Percentiles rank a stretch among this genome's conserved stretches.
These are phyloP conservation scores for Pangasius sanitwongsei DNA, from an alignment of 2,797 vertebrate species.

Conservation along the genomic window DNA sequence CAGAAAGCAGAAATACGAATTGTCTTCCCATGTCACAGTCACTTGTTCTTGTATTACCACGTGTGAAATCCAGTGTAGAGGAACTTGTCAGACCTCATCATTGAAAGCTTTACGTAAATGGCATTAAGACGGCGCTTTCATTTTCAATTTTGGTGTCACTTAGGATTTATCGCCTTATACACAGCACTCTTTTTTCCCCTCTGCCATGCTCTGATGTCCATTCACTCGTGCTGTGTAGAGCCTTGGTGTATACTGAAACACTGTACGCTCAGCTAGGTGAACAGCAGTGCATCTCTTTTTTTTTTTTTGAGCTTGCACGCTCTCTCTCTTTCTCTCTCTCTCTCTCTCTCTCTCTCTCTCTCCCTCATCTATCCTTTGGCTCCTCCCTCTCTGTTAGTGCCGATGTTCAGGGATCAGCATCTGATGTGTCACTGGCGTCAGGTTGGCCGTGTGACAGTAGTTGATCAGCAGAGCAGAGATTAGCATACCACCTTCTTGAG, in stretches of 20 bases:
- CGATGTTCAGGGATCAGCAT: slow-evolving; percentile 69
- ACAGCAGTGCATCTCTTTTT: slow-evolving; percentile 7
- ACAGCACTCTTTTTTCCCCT: not conserved
- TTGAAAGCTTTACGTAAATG: not conserved
- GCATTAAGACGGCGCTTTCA: not conserved
- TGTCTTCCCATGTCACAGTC: not conserved
- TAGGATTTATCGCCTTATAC: not conserved
- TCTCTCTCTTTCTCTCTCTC: slow-evolving; percentile 15
- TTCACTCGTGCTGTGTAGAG: slow-evolving; percentile 1
- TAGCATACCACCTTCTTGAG: slow-evolving; percentile 35
- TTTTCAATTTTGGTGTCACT: not conserved
- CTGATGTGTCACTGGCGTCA: slow-evolving; percentile 74
- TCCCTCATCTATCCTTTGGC: slow-evolving; percentile 30
- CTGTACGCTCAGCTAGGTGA: not conserved
- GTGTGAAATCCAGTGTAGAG: not conserved
- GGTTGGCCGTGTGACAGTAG: slow-evolving; percentile 67
- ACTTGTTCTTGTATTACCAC: not conserved
- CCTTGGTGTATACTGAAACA: slow-evolving; percentile 1
- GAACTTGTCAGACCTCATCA: not conserved
- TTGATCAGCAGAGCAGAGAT: slow-evolving; percentile 67
- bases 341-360: slow-evolving; percentile 7
- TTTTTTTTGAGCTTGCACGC: slow-evolving; percentile 11
- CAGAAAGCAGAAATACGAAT: not conserved
- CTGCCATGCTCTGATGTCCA: not conserved
- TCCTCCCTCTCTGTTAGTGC: slow-evolving; percentile 47